Base-by-base conservation (phyloP, 1,140 invertebrate genomes). In the Notospermus geniculatus region DNA sequence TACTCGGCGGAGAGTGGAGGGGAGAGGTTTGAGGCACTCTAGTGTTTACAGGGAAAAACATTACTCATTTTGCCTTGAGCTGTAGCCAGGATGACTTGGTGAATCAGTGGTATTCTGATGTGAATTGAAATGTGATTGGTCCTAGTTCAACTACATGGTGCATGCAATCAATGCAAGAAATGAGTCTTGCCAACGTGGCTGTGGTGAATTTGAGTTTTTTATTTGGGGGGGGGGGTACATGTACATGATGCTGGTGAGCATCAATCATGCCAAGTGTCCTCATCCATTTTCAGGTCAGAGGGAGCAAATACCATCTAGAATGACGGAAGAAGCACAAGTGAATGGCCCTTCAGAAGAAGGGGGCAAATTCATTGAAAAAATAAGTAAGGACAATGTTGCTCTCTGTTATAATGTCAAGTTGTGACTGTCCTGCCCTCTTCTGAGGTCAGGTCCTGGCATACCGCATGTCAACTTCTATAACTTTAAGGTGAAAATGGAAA, bases 281-380 rank as follows among this genome's bases (percentile, higher is more conserved):
- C 11, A 13, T 43, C 19, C 39, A 43, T 43, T 50, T 50, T 5
- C 25, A 50, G 46, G n/a, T 50, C n/a, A 23, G n/a, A 50, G 25
- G 46, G 25, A 50, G 46, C 19, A 19, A 50, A 27, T 27, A 50
- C 46, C 25, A 27, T 50, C 25, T 7, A 27, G n/a, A 61, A 43
- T 5, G 23, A 52, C 13, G 43, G 17, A 9, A 56, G 52, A 39
- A 36, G 41, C 69, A 23, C 74, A 77, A 62, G 64, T 76, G 46
- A 79, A 79, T 68, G 76, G 76, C 70, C 76, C 74, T 19, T 67
- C 74, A 63, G 74, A 71, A 62, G 70, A 68, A 43, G 59, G 68
- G 50, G 73, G 74, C 50, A 76, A 71, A 67, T 76, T 67, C 63
- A 76, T 76, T 59, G 74, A 76, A 54, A 61, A 66, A 22, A 72